Evolutionary conservation across 2,797 vertebrate species (phyloP), one percentile per base, ranked within the genome.

Genomic region (Alcedo quadribrachys): DNA sequence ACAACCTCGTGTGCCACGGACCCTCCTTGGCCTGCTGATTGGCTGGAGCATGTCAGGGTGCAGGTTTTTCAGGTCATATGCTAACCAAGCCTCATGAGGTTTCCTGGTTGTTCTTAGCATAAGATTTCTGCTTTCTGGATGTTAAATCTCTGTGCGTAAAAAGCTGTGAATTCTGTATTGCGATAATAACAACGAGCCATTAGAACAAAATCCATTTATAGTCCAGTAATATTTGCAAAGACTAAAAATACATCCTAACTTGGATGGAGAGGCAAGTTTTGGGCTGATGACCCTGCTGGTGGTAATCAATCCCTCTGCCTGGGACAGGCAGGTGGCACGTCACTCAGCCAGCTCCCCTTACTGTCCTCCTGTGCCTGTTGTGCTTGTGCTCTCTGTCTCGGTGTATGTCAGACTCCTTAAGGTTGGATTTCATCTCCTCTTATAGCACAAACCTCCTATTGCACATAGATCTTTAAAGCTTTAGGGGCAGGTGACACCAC

Each of bases 171-270:
- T 81, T 94, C 55, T 65, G 1, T 81, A 46, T 63, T 70, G 54
- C 71, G 77, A 17, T 74, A 46, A 61, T 83, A 69, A 79, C 4
- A 78, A 75, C 74, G 78, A 60, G 0, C 25, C 74, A 8, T 80
- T 81, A 77, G 65, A 89, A 68, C 33, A 91, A 68, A 81, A 65
- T 68, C 57, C 8, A 8, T 79, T 81, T 93, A 77, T 94, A 93
- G 62, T 33, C 8, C 60, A 53, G 75, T 70, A 91, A 93, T 92
- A 68, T 85, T 84, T 87, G 53, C 57, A 58, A 94, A 53, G 62
- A 81, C 93, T 96, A 93, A 97, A 97, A 96, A 94, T 95, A 95
- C 22, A 76, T 79, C 30, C 15, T 37, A 58, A 69, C 81, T 95
- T 94, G 81, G 88, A 89, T 2, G 2, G 81, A 46, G 80, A 55